Conservation (phyloP, 2,797 vertebrate genomes). For the Bradypodion ventrale region DNA sequence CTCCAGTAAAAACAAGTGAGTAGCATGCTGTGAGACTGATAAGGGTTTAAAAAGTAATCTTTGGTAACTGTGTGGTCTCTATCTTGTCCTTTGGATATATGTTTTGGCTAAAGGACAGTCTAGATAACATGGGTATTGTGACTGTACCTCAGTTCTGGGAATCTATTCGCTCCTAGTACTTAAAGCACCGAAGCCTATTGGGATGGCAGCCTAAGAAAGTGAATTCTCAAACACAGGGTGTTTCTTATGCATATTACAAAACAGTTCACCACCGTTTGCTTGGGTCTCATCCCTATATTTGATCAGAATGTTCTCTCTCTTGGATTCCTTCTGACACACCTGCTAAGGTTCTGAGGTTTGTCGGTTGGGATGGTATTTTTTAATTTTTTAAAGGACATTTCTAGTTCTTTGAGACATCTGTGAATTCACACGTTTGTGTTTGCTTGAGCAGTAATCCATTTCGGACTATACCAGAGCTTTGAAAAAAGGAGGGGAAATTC, state of each 20-base stretch:
- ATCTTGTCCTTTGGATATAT: not conserved
- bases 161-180: not conserved
- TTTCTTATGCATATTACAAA: not conserved
- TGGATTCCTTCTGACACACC: not conserved
- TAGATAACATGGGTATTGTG: not conserved
- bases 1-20: conserved; percentile 82
- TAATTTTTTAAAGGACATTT: not conserved
- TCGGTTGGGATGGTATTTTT: not conserved
- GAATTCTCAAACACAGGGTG: not conserved
- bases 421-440: too few species aligned
- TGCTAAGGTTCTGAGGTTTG: too few species aligned
- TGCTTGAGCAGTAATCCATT: not conserved
- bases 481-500: too few species aligned
- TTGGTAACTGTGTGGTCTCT: not conserved
- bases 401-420: too few species aligned
- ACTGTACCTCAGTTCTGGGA: not conserved
- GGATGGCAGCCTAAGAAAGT: not conserved
- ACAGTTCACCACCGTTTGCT: not conserved
- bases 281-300: not conserved
- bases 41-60: not conserved
- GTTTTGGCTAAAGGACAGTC: not conserved
- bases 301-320: conserved; percentile 3
- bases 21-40: conserved; percentile 43
- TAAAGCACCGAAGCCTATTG: not conserved
- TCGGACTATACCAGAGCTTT: too few species aligned